Evolutionary conservation across 1,140 invertebrate species (phyloP), one percentile per base, ranked within the genome.

Genomic region (Drosophila littoralis): DNA sequence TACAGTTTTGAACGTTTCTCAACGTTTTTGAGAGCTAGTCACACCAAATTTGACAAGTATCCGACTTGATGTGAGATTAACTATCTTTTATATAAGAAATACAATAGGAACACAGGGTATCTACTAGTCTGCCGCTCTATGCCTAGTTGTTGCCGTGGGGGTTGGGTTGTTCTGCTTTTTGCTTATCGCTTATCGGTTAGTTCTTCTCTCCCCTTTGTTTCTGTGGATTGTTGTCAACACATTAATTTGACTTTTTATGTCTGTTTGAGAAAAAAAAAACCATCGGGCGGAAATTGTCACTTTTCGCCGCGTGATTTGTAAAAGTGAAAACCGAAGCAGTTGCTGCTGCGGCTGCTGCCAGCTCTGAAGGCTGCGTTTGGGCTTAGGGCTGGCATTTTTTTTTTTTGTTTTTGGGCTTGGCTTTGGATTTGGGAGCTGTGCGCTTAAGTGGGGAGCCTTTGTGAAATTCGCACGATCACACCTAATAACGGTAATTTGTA

Each of bases 401-500:
- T 8, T 22, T 5, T 22, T 17, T 46, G 45, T 10, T 8, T 17
- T 8, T 46, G 8, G 8, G 45, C 22, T 17, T 22, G 22, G 22
- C 0, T 28, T 28, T 33, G 22, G n/a, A 7, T 50, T n/a, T 32
- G 59, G 12, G 22, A 28, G 55, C 28, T 54, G 51, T 43, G 43
- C 64, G 70, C 17, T 43, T 28, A 40, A 43, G 43, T 46, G 45
- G 75, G 50, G 32, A 51, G 38, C 45, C 12, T 36, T 43, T 32
- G 45, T 7, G 58, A 69, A 76, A 68, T 83, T 84, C 70, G 83
- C 89, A 91, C 89, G 89, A 91, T 89, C 84, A 79, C 89, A 89
- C 74, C 84, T 91, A 91, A 91, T 91, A 91, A 91, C 90, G 90
- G 90, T 91, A 90, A 91, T 91, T 91, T 91, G 79, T 81, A 86